These are phyloP conservation scores for Melanostigma gelatinosum DNA, from an alignment of 2,113 vertebrate genomes.

Conservation along the genomic window DNA sequence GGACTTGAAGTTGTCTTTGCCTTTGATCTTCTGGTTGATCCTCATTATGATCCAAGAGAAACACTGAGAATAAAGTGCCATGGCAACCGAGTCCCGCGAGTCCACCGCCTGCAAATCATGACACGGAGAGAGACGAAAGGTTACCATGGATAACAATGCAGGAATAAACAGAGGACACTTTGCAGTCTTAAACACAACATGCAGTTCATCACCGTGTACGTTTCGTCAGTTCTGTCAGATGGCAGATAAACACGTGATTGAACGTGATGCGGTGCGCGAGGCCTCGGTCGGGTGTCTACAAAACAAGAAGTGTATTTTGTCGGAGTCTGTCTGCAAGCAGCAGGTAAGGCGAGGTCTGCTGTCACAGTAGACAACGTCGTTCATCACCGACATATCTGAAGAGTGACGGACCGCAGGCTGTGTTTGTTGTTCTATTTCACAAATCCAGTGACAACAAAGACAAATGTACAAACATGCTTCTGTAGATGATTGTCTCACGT, in stretches of 20 bases:
- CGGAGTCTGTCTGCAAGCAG: slow-evolving; percentile 44
- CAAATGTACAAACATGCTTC: neutral
- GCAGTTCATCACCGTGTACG: neutral
- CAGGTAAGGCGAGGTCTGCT: slow-evolving; percentile 53
- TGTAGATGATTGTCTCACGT: neutral
- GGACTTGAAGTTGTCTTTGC: slow-evolving; percentile 94
- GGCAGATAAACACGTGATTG: slow-evolving; percentile 14
- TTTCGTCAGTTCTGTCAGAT: slow-evolving; percentile 24
- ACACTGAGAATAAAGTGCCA: slow-evolving; percentile 94
- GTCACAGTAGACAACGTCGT: slow-evolving; percentile 60
- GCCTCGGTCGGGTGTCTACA: slow-evolving; percentile 15
- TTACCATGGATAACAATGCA: slow-evolving; percentile 27
- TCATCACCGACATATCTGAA: slow-evolving; percentile 50
- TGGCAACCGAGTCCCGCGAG: slow-evolving; percentile 91
- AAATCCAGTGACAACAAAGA: slow-evolving; percentile 28
- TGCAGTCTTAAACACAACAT: slow-evolving; percentile 15
- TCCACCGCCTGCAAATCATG: slow-evolving; percentile 86
- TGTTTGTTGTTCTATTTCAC: slow-evolving; percentile 11
- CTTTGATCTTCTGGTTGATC: slow-evolving; percentile 92
- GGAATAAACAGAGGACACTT: slow-evolving; percentile 29
- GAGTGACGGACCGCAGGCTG: slow-evolving; percentile 18
- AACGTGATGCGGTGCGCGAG: slow-evolving; percentile 28
- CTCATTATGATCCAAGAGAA: slow-evolving; percentile 94
- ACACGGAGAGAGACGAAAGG: neutral
- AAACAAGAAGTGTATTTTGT: slow-evolving; percentile 62